Percentiles rank a stretch among this genome's conserved stretches.
These are phyloP conservation scores for Corvus moneduloides DNA, from an alignment of 2,113 vertebrate species.

Conservation along the genomic window DNA sequence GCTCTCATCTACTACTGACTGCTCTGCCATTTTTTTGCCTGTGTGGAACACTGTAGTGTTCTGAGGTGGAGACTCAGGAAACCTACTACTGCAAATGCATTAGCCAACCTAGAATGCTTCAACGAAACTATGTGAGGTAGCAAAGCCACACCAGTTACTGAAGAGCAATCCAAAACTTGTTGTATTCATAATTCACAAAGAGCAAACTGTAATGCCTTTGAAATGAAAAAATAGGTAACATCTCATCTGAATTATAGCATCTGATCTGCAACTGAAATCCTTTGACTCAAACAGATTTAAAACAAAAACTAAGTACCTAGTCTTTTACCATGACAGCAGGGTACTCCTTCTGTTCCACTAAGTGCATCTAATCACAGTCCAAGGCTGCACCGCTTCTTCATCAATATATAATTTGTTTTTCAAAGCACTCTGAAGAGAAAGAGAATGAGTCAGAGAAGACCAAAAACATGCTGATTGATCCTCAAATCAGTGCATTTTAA, in stretches of 20 bases:
- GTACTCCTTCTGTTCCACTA: not conserved
- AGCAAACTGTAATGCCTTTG: not conserved
- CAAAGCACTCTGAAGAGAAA: not conserved
- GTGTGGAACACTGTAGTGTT: not conserved
- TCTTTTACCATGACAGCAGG: not conserved
- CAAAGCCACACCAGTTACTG: not conserved
- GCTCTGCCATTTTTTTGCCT: not conserved
- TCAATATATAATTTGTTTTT: not conserved
- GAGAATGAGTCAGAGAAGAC: not conserved
- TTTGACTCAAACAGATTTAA: not conserved
- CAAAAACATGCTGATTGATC: not conserved
- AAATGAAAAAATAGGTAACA: not conserved
- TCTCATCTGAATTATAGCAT: not conserved
- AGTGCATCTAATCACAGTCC: not conserved
- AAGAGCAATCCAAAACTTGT: not conserved
- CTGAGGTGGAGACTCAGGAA: not conserved
- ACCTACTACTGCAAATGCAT: not conserved
- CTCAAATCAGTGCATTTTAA: not conserved
- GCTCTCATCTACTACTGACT: not conserved
- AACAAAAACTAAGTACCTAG: not conserved
- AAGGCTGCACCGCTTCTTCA: not conserved
- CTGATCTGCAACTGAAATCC: not conserved
- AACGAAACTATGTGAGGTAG: not conserved
- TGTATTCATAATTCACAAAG: not conserved
- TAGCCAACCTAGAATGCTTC: not conserved